Base-by-base conservation (phyloP, 1,140 invertebrate genomes). In the Spodoptera frugiperda region DNA sequence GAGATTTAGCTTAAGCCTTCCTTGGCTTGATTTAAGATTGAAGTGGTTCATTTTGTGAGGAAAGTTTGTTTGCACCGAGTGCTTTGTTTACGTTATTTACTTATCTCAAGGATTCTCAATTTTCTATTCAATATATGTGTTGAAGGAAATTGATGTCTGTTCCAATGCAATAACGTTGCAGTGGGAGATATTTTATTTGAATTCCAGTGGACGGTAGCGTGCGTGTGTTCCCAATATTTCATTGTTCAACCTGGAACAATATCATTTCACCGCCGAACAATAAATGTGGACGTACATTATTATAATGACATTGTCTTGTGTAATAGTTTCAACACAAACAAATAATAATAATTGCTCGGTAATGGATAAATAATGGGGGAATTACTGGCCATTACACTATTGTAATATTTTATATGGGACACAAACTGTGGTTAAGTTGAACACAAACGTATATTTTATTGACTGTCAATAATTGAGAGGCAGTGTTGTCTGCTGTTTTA, bases 361-460 rank as follows among this genome's bases (percentile, higher is more conserved):
- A 44, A 63, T 63, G 59, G 59, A 63, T 44, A 63, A 17, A 63
- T 63, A 63, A 63, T 63, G 59, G 59, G 33, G 39, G 44, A 17
- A 63, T 63, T 15, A 63, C 33, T 19, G 33, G 59, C 17, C 15
- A 63, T 63, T 63, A 63, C 11, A 17, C 59, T 44, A 63, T 63
- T 63, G 59, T 44, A 63, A 63, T 63, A 44, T 44, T 44, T 63
- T 44, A 44, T 63, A 63, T 33, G 15, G 9, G 44, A 10, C 59
- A 12, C 55, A 30, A 8, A 63, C 11, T 12, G 33, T 44, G n/a
- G 6, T 39, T 15, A 44, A 17, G 6, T 39, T 15, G 17, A 17
- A 44, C 14, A 63, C n/a, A 44, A 44, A 63, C 39, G 17, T 44
- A 63, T 44, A 17, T 15, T n/a, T n/a, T 25, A 25, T 25, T 25